Conservation (phyloP, 1,140 invertebrate genomes). For the Platorchestia sp. region DNA sequence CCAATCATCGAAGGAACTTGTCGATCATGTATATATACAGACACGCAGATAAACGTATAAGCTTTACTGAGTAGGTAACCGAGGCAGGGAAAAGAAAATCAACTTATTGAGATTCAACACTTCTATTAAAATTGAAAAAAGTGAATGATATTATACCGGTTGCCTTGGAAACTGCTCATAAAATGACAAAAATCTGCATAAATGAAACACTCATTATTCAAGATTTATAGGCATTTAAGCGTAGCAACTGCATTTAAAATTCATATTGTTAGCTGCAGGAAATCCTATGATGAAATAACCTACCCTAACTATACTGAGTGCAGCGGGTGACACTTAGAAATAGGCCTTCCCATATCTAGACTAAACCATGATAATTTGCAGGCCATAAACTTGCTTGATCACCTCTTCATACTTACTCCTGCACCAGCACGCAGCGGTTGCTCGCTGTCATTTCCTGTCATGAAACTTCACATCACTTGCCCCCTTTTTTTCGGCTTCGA, state of each 20-base stretch:
- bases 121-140: not conserved
- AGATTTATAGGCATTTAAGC: not conserved
- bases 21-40: not conserved
- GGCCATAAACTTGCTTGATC: not conserved
- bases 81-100: not conserved
- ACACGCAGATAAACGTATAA: too few relatives aligned
- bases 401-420: not conserved
- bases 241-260: not conserved
- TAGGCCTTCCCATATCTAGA: not conserved
- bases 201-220: too few relatives aligned
- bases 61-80: not conserved
- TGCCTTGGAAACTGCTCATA: not conserved
- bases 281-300: too few relatives aligned
- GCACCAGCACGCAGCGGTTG: not conserved
- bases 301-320: too few relatives aligned
- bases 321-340: not conserved
- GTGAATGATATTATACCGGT: not conserved
- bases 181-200: not conserved
- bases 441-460: not conserved
- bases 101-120: not conserved
- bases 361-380: not conserved
- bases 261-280: not conserved
- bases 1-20: conserved; percentile 10
- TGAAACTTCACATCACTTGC: not conserved
- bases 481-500: not conserved